A percentile compares a stretch with the other conserved stretches of the same genome.
phyloP scores from a whole-genome alignment of 2,888 invertebrate species.

The Phorcus lineatus region DNA sequence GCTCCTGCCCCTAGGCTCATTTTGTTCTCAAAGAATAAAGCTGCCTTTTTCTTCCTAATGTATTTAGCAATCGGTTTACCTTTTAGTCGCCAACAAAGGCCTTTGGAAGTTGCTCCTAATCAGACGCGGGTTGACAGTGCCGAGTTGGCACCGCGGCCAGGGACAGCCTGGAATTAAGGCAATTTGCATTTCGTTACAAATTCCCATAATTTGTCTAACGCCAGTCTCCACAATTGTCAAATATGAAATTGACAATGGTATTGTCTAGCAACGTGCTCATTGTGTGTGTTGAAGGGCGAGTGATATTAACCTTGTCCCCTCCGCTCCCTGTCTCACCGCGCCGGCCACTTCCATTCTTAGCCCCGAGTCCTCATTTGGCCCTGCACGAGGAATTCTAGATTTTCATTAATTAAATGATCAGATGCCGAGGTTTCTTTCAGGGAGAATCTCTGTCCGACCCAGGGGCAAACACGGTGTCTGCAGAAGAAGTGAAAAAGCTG shows the following conservation, averaged over 20 bases:
- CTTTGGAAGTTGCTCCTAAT: neutral
- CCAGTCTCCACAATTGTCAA: constrained; percentile 22
- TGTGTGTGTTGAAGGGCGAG: neutral
- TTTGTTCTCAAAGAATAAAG: neutral
- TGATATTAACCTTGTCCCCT: neutral
- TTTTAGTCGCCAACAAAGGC: constrained; percentile 9
- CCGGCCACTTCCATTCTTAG: neutral
- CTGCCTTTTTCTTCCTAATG: constrained; percentile 1
- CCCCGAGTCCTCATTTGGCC: neutral
- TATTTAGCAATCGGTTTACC: neutral
- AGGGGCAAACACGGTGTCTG: neutral
- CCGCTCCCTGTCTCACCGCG: neutral
- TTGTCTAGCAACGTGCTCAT: constrained; percentile 16
- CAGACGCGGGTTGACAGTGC: neutral
- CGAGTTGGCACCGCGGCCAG: neutral
- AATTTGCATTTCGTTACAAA: constrained; percentile 25
- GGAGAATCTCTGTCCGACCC: constrained; percentile 1
- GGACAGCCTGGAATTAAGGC: constrained; percentile 15
- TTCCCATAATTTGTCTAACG: constrained; percentile 19
- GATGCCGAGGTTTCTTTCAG: constrained; percentile 12
- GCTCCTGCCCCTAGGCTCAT: neutral
- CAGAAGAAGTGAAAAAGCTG: neutral
- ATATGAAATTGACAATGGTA: constrained; percentile 22
- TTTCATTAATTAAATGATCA: constrained; percentile 28
- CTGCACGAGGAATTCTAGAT: constrained; percentile 14